Percentiles rank a stretch among this genome's conserved stretches.
Conservation (phyloP, 1,140 invertebrate genomes). For the Diabrotica virgifera region DNA sequence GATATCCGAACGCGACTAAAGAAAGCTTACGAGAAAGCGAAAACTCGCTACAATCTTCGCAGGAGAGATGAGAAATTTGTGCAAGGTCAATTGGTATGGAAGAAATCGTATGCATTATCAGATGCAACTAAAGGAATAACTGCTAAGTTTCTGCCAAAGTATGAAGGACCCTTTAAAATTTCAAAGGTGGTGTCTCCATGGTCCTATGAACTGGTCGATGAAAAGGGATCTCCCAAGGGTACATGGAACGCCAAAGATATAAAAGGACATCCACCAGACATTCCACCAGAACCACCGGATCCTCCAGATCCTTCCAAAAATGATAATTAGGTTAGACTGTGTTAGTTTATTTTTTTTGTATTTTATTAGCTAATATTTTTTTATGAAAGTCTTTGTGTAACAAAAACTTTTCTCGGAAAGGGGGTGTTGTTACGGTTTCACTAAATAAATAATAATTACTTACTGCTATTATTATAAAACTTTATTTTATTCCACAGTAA, state of each 20-base stretch:
- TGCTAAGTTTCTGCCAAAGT: conserved; percentile 22
- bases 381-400: conserved; percentile 10
- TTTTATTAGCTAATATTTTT: too few species aligned
- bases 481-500: too few species aligned
- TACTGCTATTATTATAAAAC: too few species aligned
- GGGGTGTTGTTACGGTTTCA: too few species aligned
- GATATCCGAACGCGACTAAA: conserved; percentile 4
- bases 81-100: conserved; percentile 7
- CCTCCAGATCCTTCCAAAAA: too few species aligned
- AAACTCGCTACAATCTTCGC: conserved; percentile 2
- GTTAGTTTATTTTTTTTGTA: too few species aligned
- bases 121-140: conserved; percentile 20
- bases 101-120: conserved; percentile 18
- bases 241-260: conserved; percentile 17
- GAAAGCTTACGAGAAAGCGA: conserved; percentile 4
- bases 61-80: conserved; percentile 3
- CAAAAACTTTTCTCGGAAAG: too few species aligned
- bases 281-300: too few species aligned
- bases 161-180: conserved; percentile 19
- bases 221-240: neutral
- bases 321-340: too few species aligned
- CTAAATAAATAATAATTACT: too few species aligned
- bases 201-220: conserved; percentile 15
- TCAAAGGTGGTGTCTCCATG: conserved; percentile 16
- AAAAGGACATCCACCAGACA: conserved; percentile 20